These are phyloP conservation scores for Erpobdella octoculata DNA, from an alignment of 2,888 invertebrate genomes.

Conservation along the genomic window DNA sequence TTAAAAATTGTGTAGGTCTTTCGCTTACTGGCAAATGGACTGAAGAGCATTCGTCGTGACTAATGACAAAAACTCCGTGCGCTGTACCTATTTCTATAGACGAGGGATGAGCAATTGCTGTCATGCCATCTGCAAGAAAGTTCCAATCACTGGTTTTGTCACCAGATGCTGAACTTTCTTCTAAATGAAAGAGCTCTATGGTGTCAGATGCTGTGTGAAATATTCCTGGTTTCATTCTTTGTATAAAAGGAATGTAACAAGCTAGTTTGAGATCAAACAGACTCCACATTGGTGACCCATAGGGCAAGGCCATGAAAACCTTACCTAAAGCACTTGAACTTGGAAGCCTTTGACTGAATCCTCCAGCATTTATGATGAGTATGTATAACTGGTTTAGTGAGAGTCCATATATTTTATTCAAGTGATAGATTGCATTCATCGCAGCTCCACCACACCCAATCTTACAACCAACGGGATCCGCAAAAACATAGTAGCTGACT, in stretches of 20 bases:
- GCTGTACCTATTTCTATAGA: constrained; percentile 49
- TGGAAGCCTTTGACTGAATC: constrained; percentile 54
- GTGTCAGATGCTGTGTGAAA: constrained; percentile 54
- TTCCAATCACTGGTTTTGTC: constrained; percentile 31
- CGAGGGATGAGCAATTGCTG: constrained; percentile 54
- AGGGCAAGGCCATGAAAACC: constrained; percentile 52
- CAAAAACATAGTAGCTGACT: constrained; percentile 46
- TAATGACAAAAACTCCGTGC: constrained; percentile 54
- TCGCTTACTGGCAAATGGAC: not conserved
- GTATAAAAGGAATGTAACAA: constrained; percentile 51
- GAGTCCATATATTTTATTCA: constrained; percentile 44
- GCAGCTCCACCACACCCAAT: constrained; percentile 54
- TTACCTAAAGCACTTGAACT: constrained; percentile 54
- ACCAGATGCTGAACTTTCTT: constrained; percentile 4
- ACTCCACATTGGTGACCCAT: constrained; percentile 44
- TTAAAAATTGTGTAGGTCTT: constrained; percentile 32
- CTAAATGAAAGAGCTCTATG: constrained; percentile 48
- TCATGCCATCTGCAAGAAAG: constrained; percentile 46
- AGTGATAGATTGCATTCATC: constrained; percentile 45
- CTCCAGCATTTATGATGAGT: constrained; percentile 54
- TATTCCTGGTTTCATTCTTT: constrained; percentile 50
- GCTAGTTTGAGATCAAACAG: constrained; percentile 55
- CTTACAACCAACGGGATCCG: constrained; percentile 53
- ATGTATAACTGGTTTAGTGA: constrained; percentile 43
- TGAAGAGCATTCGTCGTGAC: constrained; percentile 21